These are phyloP conservation scores for Orestias chungarensis DNA, from an alignment of 2,797 vertebrate species.

Conservation along the genomic window DNA sequence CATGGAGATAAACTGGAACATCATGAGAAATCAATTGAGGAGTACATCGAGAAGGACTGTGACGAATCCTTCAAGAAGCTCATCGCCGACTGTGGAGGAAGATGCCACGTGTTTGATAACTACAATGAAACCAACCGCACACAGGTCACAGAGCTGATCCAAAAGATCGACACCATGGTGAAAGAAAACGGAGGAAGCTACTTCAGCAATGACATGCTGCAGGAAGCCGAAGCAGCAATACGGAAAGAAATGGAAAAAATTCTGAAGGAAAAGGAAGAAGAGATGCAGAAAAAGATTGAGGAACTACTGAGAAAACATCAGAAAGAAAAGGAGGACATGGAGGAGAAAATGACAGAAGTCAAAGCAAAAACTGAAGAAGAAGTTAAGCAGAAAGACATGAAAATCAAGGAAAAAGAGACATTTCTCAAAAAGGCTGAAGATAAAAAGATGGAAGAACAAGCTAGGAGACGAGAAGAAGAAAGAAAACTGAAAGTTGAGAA, in stretches of 20 bases:
- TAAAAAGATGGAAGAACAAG: conserved; percentile 1
- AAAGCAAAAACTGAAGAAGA: background rate
- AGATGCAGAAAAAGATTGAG: background rate
- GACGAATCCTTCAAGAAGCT: conserved; percentile 19
- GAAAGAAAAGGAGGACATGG: background rate
- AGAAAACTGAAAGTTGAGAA: conserved; percentile 1
- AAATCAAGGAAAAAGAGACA: background rate
- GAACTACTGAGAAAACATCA: conserved; percentile 5
- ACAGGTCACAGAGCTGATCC: conserved; percentile 1
- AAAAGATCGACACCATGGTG: background rate
- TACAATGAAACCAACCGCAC: background rate
- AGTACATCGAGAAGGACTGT: background rate
- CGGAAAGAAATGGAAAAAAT: background rate
- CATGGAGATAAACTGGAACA: conserved; percentile 4
- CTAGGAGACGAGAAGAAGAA: conserved; percentile 1
- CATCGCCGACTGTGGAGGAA: conserved; percentile 40
- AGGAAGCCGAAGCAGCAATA: conserved; percentile 31
- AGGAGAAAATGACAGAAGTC: background rate
- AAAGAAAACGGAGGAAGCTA: background rate
- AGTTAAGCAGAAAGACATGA: background rate
- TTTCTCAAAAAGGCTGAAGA: background rate
- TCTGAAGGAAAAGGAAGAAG: conserved; percentile 11
- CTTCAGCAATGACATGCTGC: conserved; percentile 4
- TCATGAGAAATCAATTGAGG: background rate
- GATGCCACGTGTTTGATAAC: conserved; percentile 1